Base-by-base conservation (phyloP, 1,140 invertebrate genomes). In the Hyles vespertilio region DNA sequence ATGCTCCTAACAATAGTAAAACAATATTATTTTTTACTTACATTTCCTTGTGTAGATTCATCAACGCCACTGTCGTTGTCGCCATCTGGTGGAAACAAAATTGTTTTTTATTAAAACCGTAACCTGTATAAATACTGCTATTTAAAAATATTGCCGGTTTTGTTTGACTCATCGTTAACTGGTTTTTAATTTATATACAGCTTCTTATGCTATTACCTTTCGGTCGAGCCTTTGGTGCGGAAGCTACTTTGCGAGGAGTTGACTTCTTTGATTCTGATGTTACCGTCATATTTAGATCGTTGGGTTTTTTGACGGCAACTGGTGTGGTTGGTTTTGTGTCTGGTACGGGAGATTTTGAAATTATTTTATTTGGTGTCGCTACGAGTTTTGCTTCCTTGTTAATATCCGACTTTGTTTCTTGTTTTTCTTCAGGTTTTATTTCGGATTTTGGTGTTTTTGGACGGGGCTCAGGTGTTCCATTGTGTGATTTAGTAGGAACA, bases 51-150 rank as follows among this genome's bases (percentile, higher is more conserved):
- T 52, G 92, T 94, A 45, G 93, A 92, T 81, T 95, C 94, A 77
- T 95, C 93, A 10, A 94, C 93, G 46, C 93, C 94, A 82, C 93
- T 95, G 73, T 95, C 94, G 73, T 95, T 95, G 81, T 95, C 94
- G 33, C 93, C 92, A 88, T 94, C 94, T 95, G 90, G 8, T 61
- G 92, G 54, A 66, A 56, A 54, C 40, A 43, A 51, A 62, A 51
- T 54, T 36, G 11, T 56, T 11, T 32, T 55, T 33, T 51, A 32
- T 33, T 33, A 33, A 51, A 51, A 3, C 32, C 8, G 33, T 33
- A 51, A 33, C 2, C 7, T 10, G 7, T 22, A n/a, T 11, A n/a
- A 10, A n/a, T 48, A 10, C 5, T n/a, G 7, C 7, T 48, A 48
- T 11, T 22, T 10, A 48, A 11, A 10, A 8, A 48, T 47, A 59